Percentiles rank a stretch among this genome's conserved stretches.
These are phyloP conservation scores for Ophioninae sp. DNA, from an alignment of 2,888 invertebrate genomes.

Conservation along the genomic window DNA sequence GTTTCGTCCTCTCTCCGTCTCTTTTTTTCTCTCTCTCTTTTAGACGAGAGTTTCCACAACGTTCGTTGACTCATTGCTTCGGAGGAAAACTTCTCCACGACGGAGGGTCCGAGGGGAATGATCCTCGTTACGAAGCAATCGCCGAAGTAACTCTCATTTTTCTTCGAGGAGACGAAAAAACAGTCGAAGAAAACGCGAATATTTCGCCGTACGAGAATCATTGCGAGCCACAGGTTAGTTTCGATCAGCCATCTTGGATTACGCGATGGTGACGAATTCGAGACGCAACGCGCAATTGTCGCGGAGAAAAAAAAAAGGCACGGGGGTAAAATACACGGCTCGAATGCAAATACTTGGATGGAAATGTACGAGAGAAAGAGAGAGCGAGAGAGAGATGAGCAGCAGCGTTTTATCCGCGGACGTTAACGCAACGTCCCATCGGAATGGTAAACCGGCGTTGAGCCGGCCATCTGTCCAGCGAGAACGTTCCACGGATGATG, in stretches of 20 bases:
- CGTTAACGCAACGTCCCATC: slow-evolving; percentile 43
- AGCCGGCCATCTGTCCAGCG: slow-evolving; percentile 53
- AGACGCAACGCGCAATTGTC: slow-evolving; percentile 20
- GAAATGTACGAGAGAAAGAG: slow-evolving; percentile 13
- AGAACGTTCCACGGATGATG: slow-evolving; percentile 61
- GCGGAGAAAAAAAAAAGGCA: background rate
- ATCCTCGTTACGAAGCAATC: background rate
- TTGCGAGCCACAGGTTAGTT: background rate
- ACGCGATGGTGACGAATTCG: slow-evolving; percentile 25
- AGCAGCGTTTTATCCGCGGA: slow-evolving; percentile 23
- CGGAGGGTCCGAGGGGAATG: slow-evolving; percentile 10
- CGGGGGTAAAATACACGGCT: slow-evolving; percentile 19
- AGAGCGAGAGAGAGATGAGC: slow-evolving; percentile 20
- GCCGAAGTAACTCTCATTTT: background rate
- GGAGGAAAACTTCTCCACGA: slow-evolving; percentile 1
- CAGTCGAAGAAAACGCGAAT: too few species aligned
- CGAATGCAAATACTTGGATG: slow-evolving; percentile 51
- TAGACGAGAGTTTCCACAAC: background rate
- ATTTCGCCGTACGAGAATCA: background rate
- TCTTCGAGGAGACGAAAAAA: too few species aligned
- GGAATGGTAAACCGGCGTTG: slow-evolving; percentile 42
- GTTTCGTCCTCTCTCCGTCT: slow-evolving; percentile 8
- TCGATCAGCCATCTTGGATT: slow-evolving; percentile 1
- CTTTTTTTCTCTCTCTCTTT: background rate
- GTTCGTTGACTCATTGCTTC: slow-evolving; percentile 21